These are phyloP conservation scores for Bujurquina vittata DNA, from an alignment of 2,113 vertebrate species.

Conservation along the genomic window DNA sequence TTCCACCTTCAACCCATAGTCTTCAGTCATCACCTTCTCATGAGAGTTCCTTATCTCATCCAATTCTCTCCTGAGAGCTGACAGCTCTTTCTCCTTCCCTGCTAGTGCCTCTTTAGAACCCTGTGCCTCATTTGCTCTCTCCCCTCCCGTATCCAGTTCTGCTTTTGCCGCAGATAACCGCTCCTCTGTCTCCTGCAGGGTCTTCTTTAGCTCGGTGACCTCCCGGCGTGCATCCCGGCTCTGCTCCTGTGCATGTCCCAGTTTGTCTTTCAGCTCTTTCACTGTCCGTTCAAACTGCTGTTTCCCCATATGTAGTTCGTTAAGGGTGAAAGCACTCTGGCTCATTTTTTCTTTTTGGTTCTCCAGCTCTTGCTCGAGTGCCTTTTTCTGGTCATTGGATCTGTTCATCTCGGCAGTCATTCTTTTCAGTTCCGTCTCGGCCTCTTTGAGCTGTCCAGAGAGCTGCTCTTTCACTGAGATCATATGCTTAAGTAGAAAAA, in stretches of 20 bases:
- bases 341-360: conserved; percentile 83
- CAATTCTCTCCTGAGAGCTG: conserved; percentile 80
- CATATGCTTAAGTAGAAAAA: conserved; percentile 83
- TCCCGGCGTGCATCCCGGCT: conserved; percentile 78
- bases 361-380: conserved; percentile 81
- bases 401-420: conserved; percentile 80
- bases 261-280: conserved; percentile 83
- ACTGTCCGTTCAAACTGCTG: conserved; percentile 83
- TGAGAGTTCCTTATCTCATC: conserved; percentile 79
- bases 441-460: conserved; percentile 82
- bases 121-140: conserved; percentile 39
- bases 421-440: conserved; percentile 73
- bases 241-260: conserved; percentile 80
- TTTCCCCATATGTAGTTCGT: conserved; percentile 86
- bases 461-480: conserved; percentile 92
- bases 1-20: conserved; percentile 86
- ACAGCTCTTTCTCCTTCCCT: conserved; percentile 81
- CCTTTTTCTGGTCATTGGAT: conserved; percentile 79
- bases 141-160: conserved; percentile 65
- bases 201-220: conserved; percentile 78
- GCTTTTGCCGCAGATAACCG: conserved; percentile 72
- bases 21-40: conserved; percentile 80
- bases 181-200: conserved; percentile 81
- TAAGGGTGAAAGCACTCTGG: conserved; percentile 85
- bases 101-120: conserved; percentile 66